Percentiles rank a stretch among this genome's conserved stretches.
Evolutionary conservation across 1,140 invertebrate genomes (phyloP).

Genomic region (Chrysoperla carnea): DNA sequence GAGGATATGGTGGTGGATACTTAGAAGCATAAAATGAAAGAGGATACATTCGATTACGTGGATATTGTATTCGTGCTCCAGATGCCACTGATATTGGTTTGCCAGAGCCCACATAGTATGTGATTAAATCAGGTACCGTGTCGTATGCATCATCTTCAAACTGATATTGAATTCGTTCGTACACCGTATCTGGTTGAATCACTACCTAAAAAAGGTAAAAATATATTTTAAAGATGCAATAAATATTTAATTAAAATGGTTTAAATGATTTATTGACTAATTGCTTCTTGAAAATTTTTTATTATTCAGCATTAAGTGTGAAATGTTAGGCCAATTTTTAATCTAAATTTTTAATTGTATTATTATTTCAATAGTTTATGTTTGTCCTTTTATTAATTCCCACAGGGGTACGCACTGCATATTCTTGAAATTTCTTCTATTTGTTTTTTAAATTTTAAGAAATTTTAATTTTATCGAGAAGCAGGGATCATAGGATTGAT

Average conservation of each 20-base stretch:
- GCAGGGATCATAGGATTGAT: too few relatives aligned
- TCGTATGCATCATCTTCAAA: slow-evolving; percentile 90
- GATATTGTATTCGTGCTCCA: slow-evolving; percentile 66
- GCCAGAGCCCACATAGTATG: slow-evolving; percentile 83
- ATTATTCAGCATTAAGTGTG: neutral
- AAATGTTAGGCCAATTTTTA: too few relatives aligned
- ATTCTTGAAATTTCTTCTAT: too few relatives aligned
- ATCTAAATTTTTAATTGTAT: too few relatives aligned
- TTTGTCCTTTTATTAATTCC: too few relatives aligned
- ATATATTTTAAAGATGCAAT: neutral
- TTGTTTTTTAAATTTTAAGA: too few relatives aligned
- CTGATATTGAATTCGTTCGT: slow-evolving; percentile 78
- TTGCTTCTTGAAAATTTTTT: slow-evolving; percentile 5
- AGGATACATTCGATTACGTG: slow-evolving; percentile 51
- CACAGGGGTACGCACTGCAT: too few relatives aligned
- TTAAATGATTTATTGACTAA: slow-evolving; percentile 4
- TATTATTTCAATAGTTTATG: too few relatives aligned
- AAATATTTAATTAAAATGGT: neutral
- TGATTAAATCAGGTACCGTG: slow-evolving; percentile 83
- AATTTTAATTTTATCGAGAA: too few relatives aligned
- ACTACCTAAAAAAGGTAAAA: slow-evolving; percentile 38
- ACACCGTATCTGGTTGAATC: slow-evolving; percentile 74
- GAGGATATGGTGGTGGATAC: slow-evolving; percentile 21
- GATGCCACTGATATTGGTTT: slow-evolving; percentile 72
- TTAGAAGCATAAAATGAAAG: slow-evolving; percentile 43